Percentiles rank a stretch among this genome's conserved stretches.
These are phyloP conservation scores for Elegia similella DNA, from an alignment of 2,888 invertebrate species.

Conservation along the genomic window DNA sequence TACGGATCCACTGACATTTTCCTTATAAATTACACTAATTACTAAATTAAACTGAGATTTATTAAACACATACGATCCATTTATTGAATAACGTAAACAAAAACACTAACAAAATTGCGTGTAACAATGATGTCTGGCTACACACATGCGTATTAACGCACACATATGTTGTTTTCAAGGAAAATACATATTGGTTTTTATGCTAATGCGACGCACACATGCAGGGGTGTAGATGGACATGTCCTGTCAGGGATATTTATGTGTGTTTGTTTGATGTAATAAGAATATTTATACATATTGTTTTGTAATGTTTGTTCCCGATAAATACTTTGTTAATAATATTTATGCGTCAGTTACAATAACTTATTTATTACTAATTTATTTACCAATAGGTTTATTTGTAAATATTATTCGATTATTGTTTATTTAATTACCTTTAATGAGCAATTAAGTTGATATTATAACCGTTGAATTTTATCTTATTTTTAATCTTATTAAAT, in stretches of 20 bases:
- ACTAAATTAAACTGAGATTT: background rate
- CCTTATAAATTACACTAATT: slow-evolving; percentile 5
- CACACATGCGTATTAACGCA: slow-evolving; percentile 22
- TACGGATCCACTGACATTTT: slow-evolving; percentile 1
- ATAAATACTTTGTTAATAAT: slow-evolving; percentile 12
- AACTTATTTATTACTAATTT: slow-evolving; percentile 21
- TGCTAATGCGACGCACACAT: slow-evolving; percentile 21
- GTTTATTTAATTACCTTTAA: background rate
- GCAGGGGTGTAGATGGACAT: slow-evolving; percentile 16
- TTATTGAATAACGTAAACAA: background rate
- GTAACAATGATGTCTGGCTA: slow-evolving; percentile 11
- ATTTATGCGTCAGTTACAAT: slow-evolving; percentile 4
- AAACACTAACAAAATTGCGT: background rate
- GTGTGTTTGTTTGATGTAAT: slow-evolving; percentile 33
- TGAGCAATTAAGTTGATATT: background rate
- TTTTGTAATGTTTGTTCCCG: slow-evolving; percentile 44
- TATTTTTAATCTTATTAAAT: too few species aligned
- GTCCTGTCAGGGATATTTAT: background rate
- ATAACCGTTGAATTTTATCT: background rate
- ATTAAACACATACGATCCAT: background rate
- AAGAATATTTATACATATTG: slow-evolving; percentile 27
- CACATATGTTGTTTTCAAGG: slow-evolving; percentile 28
- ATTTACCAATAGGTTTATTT: background rate
- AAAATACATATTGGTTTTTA: slow-evolving; percentile 25
- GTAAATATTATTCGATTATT: background rate